phyloP scores from a whole-genome alignment of 1,140 invertebrate species.

The Venustaconcha ellipsiformis region DNA sequence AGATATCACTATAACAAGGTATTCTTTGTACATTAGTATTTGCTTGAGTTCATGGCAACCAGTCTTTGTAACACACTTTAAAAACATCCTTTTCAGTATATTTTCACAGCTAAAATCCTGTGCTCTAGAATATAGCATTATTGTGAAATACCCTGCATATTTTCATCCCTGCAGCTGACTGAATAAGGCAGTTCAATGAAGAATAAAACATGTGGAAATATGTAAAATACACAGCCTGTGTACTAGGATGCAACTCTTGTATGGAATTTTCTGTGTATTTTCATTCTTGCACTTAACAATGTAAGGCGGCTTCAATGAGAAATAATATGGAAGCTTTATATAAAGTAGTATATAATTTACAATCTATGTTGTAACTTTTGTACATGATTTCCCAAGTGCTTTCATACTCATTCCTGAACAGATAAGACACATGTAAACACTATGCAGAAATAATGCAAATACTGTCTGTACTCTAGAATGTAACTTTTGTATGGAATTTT shows the following conservation, averaged over 20 bases:
- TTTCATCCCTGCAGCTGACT: not conserved
- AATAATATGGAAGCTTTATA: not conserved
- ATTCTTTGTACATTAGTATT: too few relatives aligned
- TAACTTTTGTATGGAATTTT: slow-evolving; percentile 69
- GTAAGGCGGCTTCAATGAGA: not conserved
- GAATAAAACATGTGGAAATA: not conserved
- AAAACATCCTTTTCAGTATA: too few relatives aligned
- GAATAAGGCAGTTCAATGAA: not conserved
- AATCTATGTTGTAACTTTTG: not conserved
- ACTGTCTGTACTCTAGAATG: slow-evolving; percentile 54
- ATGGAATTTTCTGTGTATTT: not conserved
- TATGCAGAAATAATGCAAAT: not conserved
- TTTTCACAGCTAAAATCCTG: too few relatives aligned
- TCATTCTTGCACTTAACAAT: not conserved
- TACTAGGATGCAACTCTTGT: not conserved
- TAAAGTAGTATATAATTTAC: not conserved
- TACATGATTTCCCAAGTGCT: not conserved
- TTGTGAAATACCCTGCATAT: not conserved
- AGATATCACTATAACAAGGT: too few relatives aligned
- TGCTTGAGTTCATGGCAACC: too few relatives aligned
- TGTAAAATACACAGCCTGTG: not conserved
- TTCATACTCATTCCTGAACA: too few relatives aligned
- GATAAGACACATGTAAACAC: not conserved
- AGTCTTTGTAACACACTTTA: too few relatives aligned
- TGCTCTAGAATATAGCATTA: not conserved